Evolutionary conservation across 2,888 invertebrate genomes (phyloP).

Genomic region (Synergus itoensis): DNA sequence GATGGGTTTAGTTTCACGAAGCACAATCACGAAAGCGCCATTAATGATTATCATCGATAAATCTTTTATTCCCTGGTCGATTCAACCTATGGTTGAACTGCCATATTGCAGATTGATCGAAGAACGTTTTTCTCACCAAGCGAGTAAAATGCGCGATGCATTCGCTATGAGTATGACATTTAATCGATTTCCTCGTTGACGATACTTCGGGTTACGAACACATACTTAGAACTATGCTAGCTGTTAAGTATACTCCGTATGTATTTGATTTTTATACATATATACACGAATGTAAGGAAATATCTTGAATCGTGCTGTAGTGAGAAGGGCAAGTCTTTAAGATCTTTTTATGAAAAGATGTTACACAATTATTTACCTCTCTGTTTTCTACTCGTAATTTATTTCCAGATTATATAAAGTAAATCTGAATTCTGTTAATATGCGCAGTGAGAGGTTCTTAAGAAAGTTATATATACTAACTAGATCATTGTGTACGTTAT

Average conservation of each 20-base stretch:
- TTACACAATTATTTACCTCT: background rate
- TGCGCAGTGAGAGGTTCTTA: background rate
- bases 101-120: conserved; percentile 13
- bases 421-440: background rate
- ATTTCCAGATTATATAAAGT: background rate
- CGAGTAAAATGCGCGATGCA: conserved; percentile 7
- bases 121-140: conserved; percentile 23
- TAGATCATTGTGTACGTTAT: conserved; percentile 14
- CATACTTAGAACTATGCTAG: background rate
- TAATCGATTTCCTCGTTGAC: conserved; percentile 35
- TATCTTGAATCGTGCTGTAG: background rate
- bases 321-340: conserved; percentile 2
- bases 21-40: conserved; percentile 27
- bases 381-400: background rate
- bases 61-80: conserved; percentile 18
- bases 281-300: background rate
- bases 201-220: background rate
- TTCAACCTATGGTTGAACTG: conserved; percentile 27
- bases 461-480: conserved; percentile 3
- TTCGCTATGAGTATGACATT: conserved; percentile 29
- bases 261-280: background rate
- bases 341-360: background rate
- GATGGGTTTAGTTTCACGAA: conserved; percentile 18
- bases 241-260: background rate
- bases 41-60: conserved; percentile 23